phyloP scores from a whole-genome alignment of 2,888 invertebrate species.

The Temnothorax ravouxi region DNA sequence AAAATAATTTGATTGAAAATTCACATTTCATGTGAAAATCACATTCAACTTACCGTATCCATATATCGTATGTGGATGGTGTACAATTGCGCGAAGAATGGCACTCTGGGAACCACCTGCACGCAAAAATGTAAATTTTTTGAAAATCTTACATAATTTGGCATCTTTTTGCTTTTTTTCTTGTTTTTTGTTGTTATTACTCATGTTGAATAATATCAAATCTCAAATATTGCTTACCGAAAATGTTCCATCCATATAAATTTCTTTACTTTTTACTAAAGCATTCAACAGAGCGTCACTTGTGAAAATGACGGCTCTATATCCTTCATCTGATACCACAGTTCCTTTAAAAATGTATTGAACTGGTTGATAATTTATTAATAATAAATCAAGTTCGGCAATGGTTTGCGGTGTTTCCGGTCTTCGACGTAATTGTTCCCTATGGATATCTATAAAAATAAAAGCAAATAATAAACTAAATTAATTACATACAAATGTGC shows the following conservation, averaged over 20 bases:
- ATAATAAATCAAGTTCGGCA: background rate
- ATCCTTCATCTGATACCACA: background rate
- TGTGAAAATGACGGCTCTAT: background rate
- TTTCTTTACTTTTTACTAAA: background rate
- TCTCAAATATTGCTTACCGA: background rate
- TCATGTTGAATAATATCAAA: background rate
- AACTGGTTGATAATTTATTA: background rate
- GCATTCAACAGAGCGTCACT: background rate
- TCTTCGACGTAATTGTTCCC: background rate
- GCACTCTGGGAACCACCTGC: background rate
- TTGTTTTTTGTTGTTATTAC: background rate
- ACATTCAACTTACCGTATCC: background rate
- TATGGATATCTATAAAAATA: background rate
- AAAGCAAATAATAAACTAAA: background rate
- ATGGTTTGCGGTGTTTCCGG: background rate
- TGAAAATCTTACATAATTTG: background rate
- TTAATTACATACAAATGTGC: too few species aligned
- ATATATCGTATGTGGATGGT: background rate
- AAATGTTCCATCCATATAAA: constrained; percentile 18
- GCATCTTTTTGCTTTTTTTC: background rate
- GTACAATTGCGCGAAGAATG: constrained; percentile 2
- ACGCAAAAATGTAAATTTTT: background rate
- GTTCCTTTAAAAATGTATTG: background rate
- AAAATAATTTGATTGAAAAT: too few species aligned
- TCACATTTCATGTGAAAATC: too few species aligned